These are phyloP conservation scores for Burhinus bistriatus DNA, from an alignment of 2,113 vertebrate genomes.

Conservation along the genomic window DNA sequence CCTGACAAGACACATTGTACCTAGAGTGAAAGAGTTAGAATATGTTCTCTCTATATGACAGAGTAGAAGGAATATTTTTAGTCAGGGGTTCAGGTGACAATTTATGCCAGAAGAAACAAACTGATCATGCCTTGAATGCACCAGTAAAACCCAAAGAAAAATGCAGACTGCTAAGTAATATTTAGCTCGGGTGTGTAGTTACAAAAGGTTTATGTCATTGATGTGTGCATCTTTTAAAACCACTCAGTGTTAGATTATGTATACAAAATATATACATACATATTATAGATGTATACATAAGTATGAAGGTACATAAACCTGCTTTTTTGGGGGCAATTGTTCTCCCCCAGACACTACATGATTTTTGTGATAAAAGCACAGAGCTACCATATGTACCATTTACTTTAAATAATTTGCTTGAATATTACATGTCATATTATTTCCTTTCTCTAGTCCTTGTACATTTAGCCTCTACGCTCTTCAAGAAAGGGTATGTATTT, in stretches of 20 bases:
- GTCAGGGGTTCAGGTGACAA: slow-evolving; percentile 41
- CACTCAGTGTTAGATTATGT: not conserved
- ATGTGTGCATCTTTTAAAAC: not conserved
- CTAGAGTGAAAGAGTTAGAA: not conserved
- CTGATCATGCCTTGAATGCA: not conserved
- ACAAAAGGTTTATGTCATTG: not conserved
- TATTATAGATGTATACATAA: not conserved
- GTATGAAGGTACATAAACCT: not conserved
- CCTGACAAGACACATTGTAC: slow-evolving; percentile 57
- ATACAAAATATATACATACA: not conserved
- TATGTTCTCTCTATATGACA: slow-evolving; percentile 23
- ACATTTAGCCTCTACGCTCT: not conserved
- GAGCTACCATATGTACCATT: not conserved
- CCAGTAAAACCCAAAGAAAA: slow-evolving; percentile 6
- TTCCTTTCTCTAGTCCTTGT: not conserved
- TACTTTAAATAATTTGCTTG: not conserved
- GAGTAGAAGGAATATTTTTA: slow-evolving; percentile 57
- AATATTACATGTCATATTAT: not conserved
- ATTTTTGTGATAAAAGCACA: not conserved
- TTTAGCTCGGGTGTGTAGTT: not conserved
- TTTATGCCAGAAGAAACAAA: slow-evolving; percentile 56
- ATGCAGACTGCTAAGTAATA: not conserved
- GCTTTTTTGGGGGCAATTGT: not conserved
- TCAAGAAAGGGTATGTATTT: not conserved
- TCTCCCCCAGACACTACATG: not conserved